These are phyloP conservation scores for Psittacula echo DNA, from an alignment of 2,797 vertebrate genomes.

Conservation along the genomic window DNA sequence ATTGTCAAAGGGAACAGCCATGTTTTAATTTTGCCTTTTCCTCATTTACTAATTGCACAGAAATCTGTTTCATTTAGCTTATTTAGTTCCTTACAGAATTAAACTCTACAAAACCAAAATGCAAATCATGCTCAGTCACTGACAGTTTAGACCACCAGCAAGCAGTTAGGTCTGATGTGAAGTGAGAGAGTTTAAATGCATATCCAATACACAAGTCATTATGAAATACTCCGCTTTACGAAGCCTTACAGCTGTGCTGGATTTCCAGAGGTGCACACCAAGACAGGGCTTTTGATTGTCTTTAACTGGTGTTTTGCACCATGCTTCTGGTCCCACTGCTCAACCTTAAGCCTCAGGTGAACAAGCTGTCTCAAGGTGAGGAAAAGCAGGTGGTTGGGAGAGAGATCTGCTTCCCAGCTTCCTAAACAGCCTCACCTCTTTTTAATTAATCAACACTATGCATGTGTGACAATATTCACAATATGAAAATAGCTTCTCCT, in stretches of 20 bases:
- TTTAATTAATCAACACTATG: neutral
- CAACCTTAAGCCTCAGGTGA: neutral
- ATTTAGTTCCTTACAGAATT: neutral
- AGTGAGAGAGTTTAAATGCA: neutral
- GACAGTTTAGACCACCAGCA: neutral
- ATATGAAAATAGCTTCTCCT: neutral
- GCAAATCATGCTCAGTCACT: neutral
- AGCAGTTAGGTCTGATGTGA: neutral
- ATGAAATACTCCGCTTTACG: neutral
- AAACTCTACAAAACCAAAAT: neutral
- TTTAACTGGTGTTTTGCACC: neutral
- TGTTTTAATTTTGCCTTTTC: slow-evolving; percentile 19
- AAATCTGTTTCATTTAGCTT: neutral
- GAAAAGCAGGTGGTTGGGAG: neutral
- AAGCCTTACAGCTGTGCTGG: neutral
- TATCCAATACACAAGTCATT: neutral
- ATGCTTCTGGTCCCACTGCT: neutral
- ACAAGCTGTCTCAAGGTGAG: neutral
- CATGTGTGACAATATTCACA: neutral
- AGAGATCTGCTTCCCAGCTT: neutral
- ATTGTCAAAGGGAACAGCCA: neutral
- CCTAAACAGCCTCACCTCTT: neutral
- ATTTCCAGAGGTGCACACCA: neutral
- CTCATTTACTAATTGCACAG: slow-evolving; percentile 25
- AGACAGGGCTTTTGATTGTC: neutral